Evolutionary conservation across 2,797 vertebrate genomes (phyloP), one percentile per base, ranked within the genome.

Genomic region (Amniataba percoides): DNA sequence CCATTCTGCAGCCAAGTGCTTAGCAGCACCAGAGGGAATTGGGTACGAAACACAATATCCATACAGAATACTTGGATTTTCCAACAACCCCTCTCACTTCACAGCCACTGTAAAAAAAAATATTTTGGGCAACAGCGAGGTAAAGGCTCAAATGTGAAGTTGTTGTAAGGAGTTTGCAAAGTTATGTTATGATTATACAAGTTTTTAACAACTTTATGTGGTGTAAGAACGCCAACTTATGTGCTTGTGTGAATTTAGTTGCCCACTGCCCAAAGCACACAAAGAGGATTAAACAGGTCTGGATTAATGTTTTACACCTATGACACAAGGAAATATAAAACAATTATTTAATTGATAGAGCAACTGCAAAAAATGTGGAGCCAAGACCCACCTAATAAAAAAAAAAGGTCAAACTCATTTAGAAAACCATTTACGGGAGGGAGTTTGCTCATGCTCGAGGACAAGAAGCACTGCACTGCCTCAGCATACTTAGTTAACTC

Each of bases 11-110:
- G 76, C 60, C 61, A 78, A 87, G 61, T 57, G 46, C 71, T 85
- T 69, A 75, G 61, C 75, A 71, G 61, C 67, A 86, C 74, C 57
- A 75, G 56, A 81, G 74, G 78, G 36, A 83, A 45, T 77, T 40
- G 2, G 40, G 56, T 68, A 74, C 60, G 46, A 71, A 86, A 78
- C 53, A 64, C 45, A 71, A 80, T 62, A 81, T 74, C 59, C n/a
- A 36, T 53, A 45, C 3, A 78, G 18, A 65, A 65, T 19, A 75
- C 60, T 71, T 75, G 48, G 59, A 59, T 72, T 67, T 65, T 61
- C 31, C 58, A 80, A 64, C 40, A 68, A 52, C 42, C 71, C 4
- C 25, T 14, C 40, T 77, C 53, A 21, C 48, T 77, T 80, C 56
- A 71, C 57, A 81, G 63, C 14, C 64, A 53, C 79, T 74, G 12